These are phyloP conservation scores for Sciurus niger DNA, from an alignment of 2,113 vertebrate genomes.

Conservation along the genomic window DNA sequence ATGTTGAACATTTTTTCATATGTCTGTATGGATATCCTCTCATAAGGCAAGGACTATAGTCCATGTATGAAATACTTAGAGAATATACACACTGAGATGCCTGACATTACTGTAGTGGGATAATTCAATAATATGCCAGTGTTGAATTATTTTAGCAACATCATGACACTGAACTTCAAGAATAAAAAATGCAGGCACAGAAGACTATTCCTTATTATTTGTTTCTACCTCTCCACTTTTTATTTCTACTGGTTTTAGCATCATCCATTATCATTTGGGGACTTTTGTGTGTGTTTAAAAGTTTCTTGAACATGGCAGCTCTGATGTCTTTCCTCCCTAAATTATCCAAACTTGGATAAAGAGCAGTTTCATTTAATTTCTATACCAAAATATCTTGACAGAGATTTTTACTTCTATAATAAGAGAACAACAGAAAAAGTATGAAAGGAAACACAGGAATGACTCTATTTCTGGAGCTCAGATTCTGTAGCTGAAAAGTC, in stretches of 20 bases:
- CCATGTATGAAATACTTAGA: not conserved
- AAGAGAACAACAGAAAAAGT: not conserved
- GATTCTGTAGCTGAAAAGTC: not conserved
- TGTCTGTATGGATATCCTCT: not conserved
- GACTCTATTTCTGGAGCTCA: not conserved
- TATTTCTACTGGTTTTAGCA: not conserved
- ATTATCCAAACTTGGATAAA: not conserved
- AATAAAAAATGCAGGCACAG: not conserved
- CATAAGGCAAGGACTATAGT: not conserved
- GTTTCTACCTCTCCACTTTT: not conserved
- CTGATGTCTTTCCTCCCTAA: not conserved
- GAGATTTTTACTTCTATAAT: not conserved
- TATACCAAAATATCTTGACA: constrained; percentile 14
- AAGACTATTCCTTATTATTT: not conserved
- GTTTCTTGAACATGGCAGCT: not conserved
- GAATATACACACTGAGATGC: not conserved
- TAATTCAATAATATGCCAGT: not conserved
- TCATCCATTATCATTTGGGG: not conserved
- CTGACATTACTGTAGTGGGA: not conserved
- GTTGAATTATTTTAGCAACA: not conserved
- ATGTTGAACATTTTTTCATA: no score
- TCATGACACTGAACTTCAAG: not conserved
- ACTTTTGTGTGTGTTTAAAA: not conserved
- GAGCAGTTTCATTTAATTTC: not conserved
- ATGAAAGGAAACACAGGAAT: not conserved